Percentiles rank a stretch among this genome's conserved stretches.
Conservation (phyloP, 2,113 vertebrate genomes). For the Heterotilapia buettikoferi region DNA sequence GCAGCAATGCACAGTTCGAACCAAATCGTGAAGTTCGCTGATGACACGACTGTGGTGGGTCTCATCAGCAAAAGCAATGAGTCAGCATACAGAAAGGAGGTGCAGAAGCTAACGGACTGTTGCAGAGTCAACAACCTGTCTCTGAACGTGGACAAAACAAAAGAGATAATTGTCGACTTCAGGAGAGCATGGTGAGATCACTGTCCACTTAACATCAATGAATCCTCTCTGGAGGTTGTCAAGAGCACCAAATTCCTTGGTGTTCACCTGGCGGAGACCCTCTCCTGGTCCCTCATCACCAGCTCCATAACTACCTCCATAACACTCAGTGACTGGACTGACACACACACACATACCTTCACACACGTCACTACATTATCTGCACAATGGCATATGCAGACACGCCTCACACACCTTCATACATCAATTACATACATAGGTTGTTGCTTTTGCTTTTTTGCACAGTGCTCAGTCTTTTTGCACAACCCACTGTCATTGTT, state of each 20-base stretch:
- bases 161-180: background rate
- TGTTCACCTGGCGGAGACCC: background rate
- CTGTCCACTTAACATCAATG: background rate
- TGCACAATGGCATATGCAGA: background rate
- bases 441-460: background rate
- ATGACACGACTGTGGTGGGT: background rate
- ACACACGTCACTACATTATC: background rate
- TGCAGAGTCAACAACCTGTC: background rate
- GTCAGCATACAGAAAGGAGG: background rate
- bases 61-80: background rate
- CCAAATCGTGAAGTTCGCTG: background rate
- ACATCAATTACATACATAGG: background rate
- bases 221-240: background rate
- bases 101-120: background rate
- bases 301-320: background rate
- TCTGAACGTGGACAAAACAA: background rate
- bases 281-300: background rate
- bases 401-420: background rate
- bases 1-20: background rate
- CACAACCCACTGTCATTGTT: background rate
- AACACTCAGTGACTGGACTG: background rate
- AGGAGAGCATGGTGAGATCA: background rate
- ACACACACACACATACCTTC: background rate
- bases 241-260: background rate
- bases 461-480: background rate